Conservation (phyloP, 2,888 invertebrate genomes). For the Heteropelma amictum region DNA sequence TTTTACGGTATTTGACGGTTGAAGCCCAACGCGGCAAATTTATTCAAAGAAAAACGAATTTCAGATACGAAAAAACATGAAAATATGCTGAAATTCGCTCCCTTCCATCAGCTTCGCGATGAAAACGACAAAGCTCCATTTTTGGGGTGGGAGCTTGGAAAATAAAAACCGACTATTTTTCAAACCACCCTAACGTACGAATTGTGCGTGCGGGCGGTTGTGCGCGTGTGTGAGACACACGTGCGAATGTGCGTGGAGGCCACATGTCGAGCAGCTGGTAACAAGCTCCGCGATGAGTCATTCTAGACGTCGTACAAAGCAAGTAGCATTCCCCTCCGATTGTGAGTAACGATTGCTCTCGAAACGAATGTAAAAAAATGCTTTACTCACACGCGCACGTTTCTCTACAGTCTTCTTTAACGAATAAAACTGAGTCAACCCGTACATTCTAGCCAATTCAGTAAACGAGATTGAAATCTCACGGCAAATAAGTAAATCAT, state of each 20-base stretch:
- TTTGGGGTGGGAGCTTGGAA: no score
- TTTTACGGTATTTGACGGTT: no score
- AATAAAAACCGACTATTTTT: no score
- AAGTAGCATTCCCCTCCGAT: conserved; percentile 37
- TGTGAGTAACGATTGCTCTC: conserved; percentile 39
- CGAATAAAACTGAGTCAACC: neutral
- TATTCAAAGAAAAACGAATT: no score
- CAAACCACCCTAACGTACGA: no score
- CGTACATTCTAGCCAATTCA: neutral
- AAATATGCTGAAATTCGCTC: no score
- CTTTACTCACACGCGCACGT: conserved; percentile 4
- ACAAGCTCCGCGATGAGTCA: conserved; percentile 43
- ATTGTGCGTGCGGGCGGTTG: no score
- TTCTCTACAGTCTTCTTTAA: neutral
- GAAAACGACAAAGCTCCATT: no score
- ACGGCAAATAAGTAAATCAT: neutral
- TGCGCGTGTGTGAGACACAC: neutral
- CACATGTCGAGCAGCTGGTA: conserved; percentile 54
- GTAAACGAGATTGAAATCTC: neutral
- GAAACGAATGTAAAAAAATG: neutral
- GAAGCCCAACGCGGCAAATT: no score
- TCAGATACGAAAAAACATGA: no score
- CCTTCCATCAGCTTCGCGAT: no score
- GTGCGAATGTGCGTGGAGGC: neutral
- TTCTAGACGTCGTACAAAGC: conserved; percentile 16